These are phyloP conservation scores for Agriopis leucophaearia DNA, from an alignment of 2,888 invertebrate genomes.

Conservation along the genomic window DNA sequence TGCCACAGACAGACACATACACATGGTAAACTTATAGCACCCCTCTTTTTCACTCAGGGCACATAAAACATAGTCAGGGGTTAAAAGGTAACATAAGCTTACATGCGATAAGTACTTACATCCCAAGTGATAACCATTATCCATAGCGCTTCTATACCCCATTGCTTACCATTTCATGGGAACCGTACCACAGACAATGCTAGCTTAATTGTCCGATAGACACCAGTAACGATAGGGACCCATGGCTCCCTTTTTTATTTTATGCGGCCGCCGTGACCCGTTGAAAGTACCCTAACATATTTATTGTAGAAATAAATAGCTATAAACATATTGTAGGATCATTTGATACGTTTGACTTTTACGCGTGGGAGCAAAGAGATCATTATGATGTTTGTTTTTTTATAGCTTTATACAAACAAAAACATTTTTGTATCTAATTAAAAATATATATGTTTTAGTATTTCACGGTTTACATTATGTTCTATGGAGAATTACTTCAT, in stretches of 20 bases:
- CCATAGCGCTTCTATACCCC: conserved; percentile 10
- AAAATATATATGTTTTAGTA: too few species aligned
- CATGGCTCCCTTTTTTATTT: conserved; percentile 61
- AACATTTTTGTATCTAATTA: too few species aligned
- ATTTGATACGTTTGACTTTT: conserved; percentile 73
- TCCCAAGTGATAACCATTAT: conserved; percentile 22
- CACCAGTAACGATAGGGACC: conserved; percentile 73
- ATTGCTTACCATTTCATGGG: conserved; percentile 71
- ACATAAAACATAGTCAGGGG: too few species aligned
- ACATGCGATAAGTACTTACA: conserved; percentile 1
- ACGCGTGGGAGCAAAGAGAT: conserved; percentile 68
- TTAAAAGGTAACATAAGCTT: background rate
- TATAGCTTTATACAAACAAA: too few species aligned
- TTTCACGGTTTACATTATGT: too few species aligned
- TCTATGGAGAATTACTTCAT: too few species aligned
- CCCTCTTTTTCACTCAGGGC: too few species aligned
- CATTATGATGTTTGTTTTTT: conserved; percentile 41
- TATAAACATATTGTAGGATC: conserved; percentile 77
- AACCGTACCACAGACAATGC: conserved; percentile 77
- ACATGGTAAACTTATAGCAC: too few species aligned
- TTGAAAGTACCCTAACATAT: conserved; percentile 72
- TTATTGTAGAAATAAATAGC: conserved; percentile 79
- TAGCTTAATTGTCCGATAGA: conserved; percentile 82
- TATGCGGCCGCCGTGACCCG: conserved; percentile 75
- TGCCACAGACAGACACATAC: too few species aligned